Conservation (phyloP, 2,888 invertebrate species). For the Apoda limacodes region DNA sequence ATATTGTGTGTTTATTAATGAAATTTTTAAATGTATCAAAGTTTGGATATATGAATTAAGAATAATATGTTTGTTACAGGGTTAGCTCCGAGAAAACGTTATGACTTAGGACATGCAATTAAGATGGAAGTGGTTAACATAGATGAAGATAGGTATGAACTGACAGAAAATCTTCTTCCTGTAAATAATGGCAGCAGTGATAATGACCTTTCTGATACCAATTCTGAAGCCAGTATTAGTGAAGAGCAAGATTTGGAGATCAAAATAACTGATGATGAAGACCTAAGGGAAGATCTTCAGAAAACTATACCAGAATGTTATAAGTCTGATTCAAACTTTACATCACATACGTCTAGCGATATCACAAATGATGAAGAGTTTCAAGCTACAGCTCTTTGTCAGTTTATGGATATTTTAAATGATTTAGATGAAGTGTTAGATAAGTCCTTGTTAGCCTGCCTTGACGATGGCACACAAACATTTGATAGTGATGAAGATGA, state of each 20-base stretch:
- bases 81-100: conserved; percentile 45
- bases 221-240: conserved; percentile 42
- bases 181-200: conserved; percentile 39
- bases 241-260: conserved; percentile 39
- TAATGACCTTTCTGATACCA: conserved; percentile 39
- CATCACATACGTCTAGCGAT: conserved; percentile 50
- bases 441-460: conserved; percentile 57
- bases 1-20: conserved; percentile 34
- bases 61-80: conserved; percentile 41
- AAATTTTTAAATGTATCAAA: conserved; percentile 4
- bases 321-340: conserved; percentile 55
- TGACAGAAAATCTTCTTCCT: conserved; percentile 41
- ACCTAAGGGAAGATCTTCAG: conserved; percentile 53
- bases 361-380: conserved; percentile 60
- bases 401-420: conserved; percentile 68
- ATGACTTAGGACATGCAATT: conserved; percentile 60
- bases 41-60: conserved; percentile 4
- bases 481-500: conserved; percentile 59
- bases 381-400: conserved; percentile 58
- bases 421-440: conserved; percentile 71
- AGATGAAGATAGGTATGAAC: conserved; percentile 53
- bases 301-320: conserved; percentile 59
- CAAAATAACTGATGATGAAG: conserved; percentile 51
- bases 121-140: conserved; percentile 58
- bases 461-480: conserved; percentile 44